phyloP scores from a whole-genome alignment of 2,888 invertebrate species.

The Aleiodes leptofemur region DNA sequence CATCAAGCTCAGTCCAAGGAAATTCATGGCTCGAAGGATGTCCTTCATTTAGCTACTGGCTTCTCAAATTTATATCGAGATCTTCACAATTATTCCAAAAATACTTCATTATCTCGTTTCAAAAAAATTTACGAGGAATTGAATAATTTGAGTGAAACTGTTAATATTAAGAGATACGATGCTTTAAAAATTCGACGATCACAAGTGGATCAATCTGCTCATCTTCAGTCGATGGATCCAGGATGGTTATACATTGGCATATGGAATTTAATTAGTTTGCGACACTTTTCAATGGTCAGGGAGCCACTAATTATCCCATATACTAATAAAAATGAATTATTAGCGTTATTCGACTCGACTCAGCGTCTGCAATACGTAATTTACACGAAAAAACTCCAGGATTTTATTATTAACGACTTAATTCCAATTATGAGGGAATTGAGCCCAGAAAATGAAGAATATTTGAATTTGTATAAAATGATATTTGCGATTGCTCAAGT shows the following conservation, averaged over 20 bases:
- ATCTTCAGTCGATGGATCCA: slow-evolving; percentile 2
- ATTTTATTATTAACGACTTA: slow-evolving; percentile 58
- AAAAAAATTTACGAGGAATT: slow-evolving; percentile 55
- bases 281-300: slow-evolving; percentile 59
- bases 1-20: slow-evolving; percentile 40
- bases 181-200: slow-evolving; percentile 45
- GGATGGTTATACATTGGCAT: slow-evolving; percentile 63
- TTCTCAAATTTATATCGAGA: slow-evolving; percentile 51
- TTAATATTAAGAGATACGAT: slow-evolving; percentile 48
- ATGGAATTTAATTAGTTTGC: slow-evolving; percentile 63
- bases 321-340: slow-evolving; percentile 60
- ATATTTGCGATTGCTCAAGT: slow-evolving; percentile 64
- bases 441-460: slow-evolving; percentile 58
- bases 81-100: slow-evolving; percentile 48
- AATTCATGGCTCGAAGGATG: slow-evolving; percentile 28
- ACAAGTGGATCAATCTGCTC: slow-evolving; percentile 13
- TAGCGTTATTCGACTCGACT: slow-evolving; percentile 57
- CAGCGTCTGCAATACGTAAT: slow-evolving; percentile 64
- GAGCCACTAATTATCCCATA: slow-evolving; percentile 61
- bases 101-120: slow-evolving; percentile 45
- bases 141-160: slow-evolving; percentile 50
- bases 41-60: slow-evolving; percentile 46
- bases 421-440: slow-evolving; percentile 59
- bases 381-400: slow-evolving; percentile 61
- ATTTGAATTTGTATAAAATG: slow-evolving; percentile 65